These are phyloP conservation scores for Tetrapedia diversipes DNA, from an alignment of 2,888 invertebrate species.

Conservation along the genomic window DNA sequence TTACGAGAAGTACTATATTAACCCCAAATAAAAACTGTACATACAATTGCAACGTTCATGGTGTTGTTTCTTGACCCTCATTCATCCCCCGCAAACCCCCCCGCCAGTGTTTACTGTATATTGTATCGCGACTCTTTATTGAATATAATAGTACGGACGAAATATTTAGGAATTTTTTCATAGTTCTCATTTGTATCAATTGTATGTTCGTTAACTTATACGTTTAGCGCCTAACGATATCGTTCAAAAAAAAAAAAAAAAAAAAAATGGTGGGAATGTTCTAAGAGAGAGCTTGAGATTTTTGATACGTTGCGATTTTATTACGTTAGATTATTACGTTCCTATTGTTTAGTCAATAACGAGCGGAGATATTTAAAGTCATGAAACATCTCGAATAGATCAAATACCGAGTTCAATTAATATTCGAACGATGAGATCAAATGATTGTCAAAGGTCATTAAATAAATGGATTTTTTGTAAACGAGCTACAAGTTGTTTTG, in stretches of 20 bases:
- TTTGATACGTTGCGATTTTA: not conserved
- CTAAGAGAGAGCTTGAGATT: not conserved
- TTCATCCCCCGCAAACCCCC: not conserved
- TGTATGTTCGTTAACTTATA: conserved; percentile 12
- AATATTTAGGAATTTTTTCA: not conserved
- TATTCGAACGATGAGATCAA: not conserved
- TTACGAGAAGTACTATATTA: conserved; percentile 81
- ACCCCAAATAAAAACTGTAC: conserved; percentile 80
- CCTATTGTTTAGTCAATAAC: not conserved
- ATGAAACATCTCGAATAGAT: not conserved
- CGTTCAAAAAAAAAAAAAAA: not conserved
- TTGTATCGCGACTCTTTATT: not conserved
- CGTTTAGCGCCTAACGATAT: not conserved
- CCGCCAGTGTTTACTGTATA: not conserved
- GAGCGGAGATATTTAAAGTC: not conserved
- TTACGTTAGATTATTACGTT: not conserved
- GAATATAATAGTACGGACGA: not conserved
- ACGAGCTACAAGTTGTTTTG: not conserved
- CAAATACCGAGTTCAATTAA: not conserved
- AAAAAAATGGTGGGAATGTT: not conserved
- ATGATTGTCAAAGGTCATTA: not conserved
- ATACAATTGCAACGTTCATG: conserved; percentile 77
- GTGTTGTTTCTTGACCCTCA: conserved; percentile 53
- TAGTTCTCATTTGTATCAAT: not conserved
- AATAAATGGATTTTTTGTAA: conserved; percentile 20